A percentile compares a stretch with the other conserved stretches of the same genome.
Conservation (phyloP, 2,797 vertebrate species). For the Monodelphis domestica region DNA sequence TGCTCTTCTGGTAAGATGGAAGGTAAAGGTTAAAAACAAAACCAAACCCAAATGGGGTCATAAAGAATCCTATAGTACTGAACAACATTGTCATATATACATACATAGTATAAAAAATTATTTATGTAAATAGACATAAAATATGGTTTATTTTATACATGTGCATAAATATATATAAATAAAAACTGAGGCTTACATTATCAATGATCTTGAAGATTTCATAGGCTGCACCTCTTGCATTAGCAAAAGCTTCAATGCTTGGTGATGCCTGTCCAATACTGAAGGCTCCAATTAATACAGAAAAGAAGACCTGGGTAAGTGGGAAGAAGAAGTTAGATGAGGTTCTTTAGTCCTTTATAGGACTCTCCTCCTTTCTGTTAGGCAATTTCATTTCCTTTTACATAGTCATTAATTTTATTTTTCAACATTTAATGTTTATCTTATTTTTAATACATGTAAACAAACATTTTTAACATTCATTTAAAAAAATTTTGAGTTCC, state of each 20-base stretch:
- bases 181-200: slow-evolving; percentile 86
- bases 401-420: background rate
- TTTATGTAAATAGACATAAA: too few relatives aligned
- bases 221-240: slow-evolving; percentile 93
- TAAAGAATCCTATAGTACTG: too few relatives aligned
- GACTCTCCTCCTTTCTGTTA: background rate
- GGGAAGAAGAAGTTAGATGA: slow-evolving; percentile 27
- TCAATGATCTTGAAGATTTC: slow-evolving; percentile 93
- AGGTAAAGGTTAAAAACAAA: too few relatives aligned
- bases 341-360: background rate
- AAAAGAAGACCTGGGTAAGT: slow-evolving; percentile 92
- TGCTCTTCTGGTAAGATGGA: too few relatives aligned
- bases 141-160: too few relatives aligned
- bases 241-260: slow-evolving; percentile 92
- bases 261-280: slow-evolving; percentile 92
- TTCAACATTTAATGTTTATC: background rate
- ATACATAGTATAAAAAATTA: too few relatives aligned
- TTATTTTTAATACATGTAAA: background rate
- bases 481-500: background rate
- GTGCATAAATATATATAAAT: too few relatives aligned
- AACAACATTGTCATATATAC: too few relatives aligned
- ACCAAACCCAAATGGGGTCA: too few relatives aligned
- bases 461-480: background rate
- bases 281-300: slow-evolving; percentile 93
- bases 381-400: background rate